phyloP scores from a whole-genome alignment of 2,113 vertebrate species.

The Pseudorhombus dupliciocellatus region DNA sequence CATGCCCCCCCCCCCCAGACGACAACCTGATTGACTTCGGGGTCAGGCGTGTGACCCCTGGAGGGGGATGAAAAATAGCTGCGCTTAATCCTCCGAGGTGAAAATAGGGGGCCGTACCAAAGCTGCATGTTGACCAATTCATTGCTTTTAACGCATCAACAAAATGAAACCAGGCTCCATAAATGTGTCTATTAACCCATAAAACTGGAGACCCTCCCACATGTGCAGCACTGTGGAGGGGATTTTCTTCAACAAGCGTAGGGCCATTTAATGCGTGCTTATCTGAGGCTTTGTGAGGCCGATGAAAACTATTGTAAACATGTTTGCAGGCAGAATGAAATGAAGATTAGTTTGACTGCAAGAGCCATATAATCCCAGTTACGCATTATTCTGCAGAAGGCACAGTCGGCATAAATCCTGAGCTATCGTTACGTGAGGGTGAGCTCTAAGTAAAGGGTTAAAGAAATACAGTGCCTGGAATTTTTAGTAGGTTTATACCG shows the following conservation, averaged over 20 bases:
- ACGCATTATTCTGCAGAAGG: constrained; percentile 33
- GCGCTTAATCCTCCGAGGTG: constrained; percentile 32
- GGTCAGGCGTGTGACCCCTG: constrained; percentile 58
- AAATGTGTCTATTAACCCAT: constrained; percentile 65
- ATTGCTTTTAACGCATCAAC: constrained; percentile 58
- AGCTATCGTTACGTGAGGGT: background rate
- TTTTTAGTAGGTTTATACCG: too few relatives aligned
- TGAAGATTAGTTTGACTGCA: constrained; percentile 58
- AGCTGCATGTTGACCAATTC: constrained; percentile 67
- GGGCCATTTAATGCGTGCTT: constrained; percentile 40
- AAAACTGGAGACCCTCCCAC: constrained; percentile 49
- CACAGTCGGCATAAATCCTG: constrained; percentile 16
- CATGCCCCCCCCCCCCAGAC: constrained; percentile 10
- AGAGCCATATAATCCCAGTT: constrained; percentile 25
- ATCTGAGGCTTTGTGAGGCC: constrained; percentile 11
- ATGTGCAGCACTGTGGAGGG: constrained; percentile 43
- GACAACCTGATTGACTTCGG: constrained; percentile 61
- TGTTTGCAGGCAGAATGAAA: constrained; percentile 52
- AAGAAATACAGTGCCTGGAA: background rate
- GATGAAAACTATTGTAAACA: constrained; percentile 54
- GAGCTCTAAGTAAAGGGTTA: background rate
- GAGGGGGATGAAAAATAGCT: constrained; percentile 56
- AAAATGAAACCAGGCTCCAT: constrained; percentile 69
- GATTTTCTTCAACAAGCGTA: constrained; percentile 35
- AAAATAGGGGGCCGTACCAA: constrained; percentile 37